phyloP scores from a whole-genome alignment of 2,888 invertebrate species.

The Cataglyphis albicans region DNA sequence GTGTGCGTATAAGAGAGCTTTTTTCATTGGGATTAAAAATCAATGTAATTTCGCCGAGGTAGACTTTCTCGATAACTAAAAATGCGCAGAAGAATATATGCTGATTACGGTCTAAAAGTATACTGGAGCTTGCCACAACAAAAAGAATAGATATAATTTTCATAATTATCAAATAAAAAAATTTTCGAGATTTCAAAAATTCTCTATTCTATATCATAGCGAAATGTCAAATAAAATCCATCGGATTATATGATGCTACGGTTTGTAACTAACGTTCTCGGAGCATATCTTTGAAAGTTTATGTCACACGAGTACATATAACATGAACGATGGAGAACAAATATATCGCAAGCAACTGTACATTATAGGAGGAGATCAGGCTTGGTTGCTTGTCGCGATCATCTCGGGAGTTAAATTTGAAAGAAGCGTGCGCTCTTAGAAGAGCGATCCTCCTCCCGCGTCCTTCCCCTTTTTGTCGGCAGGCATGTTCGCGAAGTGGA shows the following conservation, averaged over 20 bases:
- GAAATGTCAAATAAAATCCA: conserved; percentile 11
- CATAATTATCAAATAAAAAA: too few relatives aligned
- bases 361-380: neutral
- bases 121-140: neutral
- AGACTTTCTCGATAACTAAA: neutral
- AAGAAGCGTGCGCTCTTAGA: conserved; percentile 39
- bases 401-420: conserved; percentile 39
- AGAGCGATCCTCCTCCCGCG: conserved; percentile 22
- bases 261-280: conserved; percentile 17
- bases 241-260: neutral
- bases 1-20: neutral
- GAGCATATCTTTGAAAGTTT: neutral
- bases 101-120: neutral
- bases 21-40: neutral
- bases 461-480: conserved; percentile 16
- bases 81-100: neutral
- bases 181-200: neutral
- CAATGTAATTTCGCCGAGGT: neutral
- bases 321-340: neutral
- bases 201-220: neutral
- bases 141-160: neutral
- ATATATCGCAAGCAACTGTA: conserved; percentile 13
- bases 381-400: conserved; percentile 19
- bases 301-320: neutral
- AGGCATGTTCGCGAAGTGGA: neutral